These are phyloP conservation scores for Numenius phaeopus DNA, from an alignment of 2,797 vertebrate species.

Conservation along the genomic window DNA sequence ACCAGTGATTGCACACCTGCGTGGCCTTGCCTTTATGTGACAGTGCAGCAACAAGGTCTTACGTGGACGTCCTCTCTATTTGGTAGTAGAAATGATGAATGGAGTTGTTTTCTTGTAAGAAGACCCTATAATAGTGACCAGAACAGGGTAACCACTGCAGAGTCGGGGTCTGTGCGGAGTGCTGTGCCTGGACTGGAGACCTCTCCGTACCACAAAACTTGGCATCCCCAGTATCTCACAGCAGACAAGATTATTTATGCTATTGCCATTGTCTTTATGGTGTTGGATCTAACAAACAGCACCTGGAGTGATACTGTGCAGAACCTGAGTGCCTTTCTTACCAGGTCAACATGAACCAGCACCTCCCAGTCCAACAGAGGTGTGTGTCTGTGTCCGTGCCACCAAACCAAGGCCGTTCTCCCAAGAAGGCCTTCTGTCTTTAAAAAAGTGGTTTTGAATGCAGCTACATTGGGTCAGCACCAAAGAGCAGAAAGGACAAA, in stretches of 20 bases:
- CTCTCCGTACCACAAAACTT: not conserved
- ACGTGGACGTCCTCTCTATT: not conserved
- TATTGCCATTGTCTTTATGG: not conserved
- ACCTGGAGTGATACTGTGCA: not conserved
- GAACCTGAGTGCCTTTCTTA: not conserved
- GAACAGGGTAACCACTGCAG: not conserved
- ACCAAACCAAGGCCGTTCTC: accelerated
- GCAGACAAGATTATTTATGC: not conserved
- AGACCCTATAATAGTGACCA: not conserved
- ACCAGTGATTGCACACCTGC: not conserved
- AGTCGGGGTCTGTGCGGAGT: not conserved
- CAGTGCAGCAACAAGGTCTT: not conserved
- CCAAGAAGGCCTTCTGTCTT: not conserved
- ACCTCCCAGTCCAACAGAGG: not conserved
- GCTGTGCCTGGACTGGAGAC: not conserved
- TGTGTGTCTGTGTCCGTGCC: not conserved
- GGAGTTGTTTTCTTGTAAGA: not conserved
- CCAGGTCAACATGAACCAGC: not conserved
- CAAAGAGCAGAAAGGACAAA: not conserved
- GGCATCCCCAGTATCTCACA: not conserved
- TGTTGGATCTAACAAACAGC: not conserved
- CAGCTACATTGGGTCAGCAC: not conserved
- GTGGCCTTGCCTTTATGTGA: not conserved
- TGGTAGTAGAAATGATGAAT: not conserved
- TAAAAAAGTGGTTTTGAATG: not conserved